These are phyloP conservation scores for Diadegma fenestrale DNA, from an alignment of 2,888 invertebrate genomes.

Conservation along the genomic window DNA sequence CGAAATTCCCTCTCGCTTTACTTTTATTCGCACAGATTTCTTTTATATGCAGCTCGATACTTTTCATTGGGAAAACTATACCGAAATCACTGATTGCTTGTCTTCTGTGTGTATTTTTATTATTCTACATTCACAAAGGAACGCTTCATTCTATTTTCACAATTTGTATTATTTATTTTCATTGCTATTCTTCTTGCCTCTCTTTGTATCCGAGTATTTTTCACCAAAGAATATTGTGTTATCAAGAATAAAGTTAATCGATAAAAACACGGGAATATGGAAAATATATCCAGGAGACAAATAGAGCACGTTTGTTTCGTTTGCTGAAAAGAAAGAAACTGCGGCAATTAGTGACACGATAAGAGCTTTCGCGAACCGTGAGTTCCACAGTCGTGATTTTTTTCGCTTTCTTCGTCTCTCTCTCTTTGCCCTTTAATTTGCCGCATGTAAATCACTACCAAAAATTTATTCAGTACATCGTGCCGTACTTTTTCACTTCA, in stretches of 20 bases:
- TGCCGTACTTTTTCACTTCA: not conserved
- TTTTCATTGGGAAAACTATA: slow-evolving; percentile 29
- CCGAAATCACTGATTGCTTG: slow-evolving; percentile 15
- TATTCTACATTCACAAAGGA: not conserved
- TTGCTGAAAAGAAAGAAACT: not conserved
- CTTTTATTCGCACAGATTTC: not conserved
- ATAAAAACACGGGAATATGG: not conserved
- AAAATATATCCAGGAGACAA: not conserved
- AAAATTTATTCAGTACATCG: not conserved
- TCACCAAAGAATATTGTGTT: not conserved
- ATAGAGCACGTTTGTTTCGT: slow-evolving; percentile 1
- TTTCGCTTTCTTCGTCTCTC: not conserved
- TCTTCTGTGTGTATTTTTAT: not conserved
- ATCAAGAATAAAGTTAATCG: slow-evolving; percentile 14
- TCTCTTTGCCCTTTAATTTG: not conserved
- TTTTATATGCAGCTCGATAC: not conserved
- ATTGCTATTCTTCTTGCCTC: not conserved
- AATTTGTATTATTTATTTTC: slow-evolving; percentile 35
- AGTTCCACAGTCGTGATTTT: slow-evolving; percentile 8
- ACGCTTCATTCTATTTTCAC: slow-evolving; percentile 26
- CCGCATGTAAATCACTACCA: not conserved
- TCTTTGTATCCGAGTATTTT: slow-evolving; percentile 20
- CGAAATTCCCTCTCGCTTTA: not conserved
- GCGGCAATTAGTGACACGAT: slow-evolving; percentile 40
- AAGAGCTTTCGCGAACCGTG: slow-evolving; percentile 3